Percentiles rank a stretch among this genome's conserved stretches.
Conservation (phyloP, 2,113 vertebrate genomes). For the Physeter macrocephalus region DNA sequence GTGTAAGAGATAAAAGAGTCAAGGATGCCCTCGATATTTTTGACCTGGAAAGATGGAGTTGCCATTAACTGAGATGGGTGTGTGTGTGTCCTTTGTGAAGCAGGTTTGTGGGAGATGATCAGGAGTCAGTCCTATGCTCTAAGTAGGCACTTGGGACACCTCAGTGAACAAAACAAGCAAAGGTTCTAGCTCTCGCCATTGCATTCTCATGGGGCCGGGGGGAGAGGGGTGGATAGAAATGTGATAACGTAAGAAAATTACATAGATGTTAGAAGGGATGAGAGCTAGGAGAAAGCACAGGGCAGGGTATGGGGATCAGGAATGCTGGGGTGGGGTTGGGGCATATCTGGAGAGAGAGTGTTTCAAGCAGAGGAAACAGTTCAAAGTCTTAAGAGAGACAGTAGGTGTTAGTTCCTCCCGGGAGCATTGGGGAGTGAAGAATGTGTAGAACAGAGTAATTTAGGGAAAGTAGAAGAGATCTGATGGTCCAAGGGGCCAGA, state of each 20-base stretch:
- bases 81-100: not conserved
- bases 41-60: not conserved
- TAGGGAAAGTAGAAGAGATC: not conserved
- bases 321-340: not conserved
- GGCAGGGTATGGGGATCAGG: no score
- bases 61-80: not conserved
- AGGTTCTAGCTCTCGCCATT: not conserved
- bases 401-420: not conserved
- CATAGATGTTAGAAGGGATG: not conserved
- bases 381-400: not conserved
- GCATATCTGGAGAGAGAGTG: not conserved
- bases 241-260: not conserved
- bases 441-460: not conserved
- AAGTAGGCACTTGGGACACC: not conserved
- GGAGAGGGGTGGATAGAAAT: not conserved
- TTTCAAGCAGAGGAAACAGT: not conserved
- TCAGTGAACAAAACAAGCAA: not conserved
- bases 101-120: not conserved
- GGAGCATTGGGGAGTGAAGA: not conserved
- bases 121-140: not conserved
- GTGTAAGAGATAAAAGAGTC: not conserved
- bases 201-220: not conserved
- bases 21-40: not conserved
- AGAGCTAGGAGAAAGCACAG: not conserved
- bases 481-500: not conserved